Percentiles rank a stretch among this genome's conserved stretches.
phyloP scores from a whole-genome alignment of 2,797 vertebrate species.

The Eptatretus atami region DNA sequence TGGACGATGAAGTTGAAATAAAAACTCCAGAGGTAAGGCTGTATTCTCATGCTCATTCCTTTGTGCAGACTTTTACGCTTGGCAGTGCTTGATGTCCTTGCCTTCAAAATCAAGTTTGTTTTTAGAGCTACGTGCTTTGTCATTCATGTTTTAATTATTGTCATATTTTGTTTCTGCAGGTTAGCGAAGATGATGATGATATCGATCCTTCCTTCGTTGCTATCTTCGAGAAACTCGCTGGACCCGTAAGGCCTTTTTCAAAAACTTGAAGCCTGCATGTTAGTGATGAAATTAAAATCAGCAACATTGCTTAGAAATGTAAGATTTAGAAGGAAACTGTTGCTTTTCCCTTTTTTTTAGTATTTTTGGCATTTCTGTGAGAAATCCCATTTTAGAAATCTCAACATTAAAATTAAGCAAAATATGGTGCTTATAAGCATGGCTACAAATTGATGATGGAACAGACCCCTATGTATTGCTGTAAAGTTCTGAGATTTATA shows the following conservation, averaged over 20 bases:
- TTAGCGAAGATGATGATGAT: neutral
- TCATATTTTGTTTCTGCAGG: neutral
- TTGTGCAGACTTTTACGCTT: neutral
- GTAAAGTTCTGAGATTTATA: too few species aligned
- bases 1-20: slow-evolving; percentile 3
- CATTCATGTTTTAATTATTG: neutral
- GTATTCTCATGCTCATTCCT: neutral
- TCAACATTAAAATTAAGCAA: too few species aligned
- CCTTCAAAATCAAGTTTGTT: neutral
- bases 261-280: too few species aligned
- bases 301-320: too few species aligned
- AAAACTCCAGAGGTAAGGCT: neutral
- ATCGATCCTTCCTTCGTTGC: neutral
- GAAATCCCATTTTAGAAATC: too few species aligned
- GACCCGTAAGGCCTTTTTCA: neutral
- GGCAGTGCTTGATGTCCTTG: neutral
- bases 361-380: too few species aligned
- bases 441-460: too few species aligned
- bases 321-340: too few species aligned
- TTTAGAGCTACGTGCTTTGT: neutral
- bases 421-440: too few species aligned
- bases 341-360: too few species aligned
- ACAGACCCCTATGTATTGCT: too few species aligned
- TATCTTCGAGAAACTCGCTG: neutral
- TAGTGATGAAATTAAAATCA: too few species aligned